Evolutionary conservation across 2,888 invertebrate species (phyloP).

Genomic region (Hypomecis atomaria): DNA sequence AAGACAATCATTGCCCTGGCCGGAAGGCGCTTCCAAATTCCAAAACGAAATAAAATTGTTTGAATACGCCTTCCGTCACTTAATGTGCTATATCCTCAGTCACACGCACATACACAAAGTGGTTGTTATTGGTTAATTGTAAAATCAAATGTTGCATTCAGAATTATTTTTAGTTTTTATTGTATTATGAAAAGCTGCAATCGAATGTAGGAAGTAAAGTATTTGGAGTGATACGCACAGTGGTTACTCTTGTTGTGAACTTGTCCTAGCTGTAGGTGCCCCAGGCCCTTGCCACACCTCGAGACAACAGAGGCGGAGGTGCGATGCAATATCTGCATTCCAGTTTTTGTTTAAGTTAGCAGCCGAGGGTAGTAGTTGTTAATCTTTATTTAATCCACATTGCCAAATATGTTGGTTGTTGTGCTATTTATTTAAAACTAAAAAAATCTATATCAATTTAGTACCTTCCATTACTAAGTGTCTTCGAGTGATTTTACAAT

Average conservation of each 20-base stretch:
- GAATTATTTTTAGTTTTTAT: conserved; percentile 77
- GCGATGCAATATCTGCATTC: conserved; percentile 85
- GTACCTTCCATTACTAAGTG: conserved; percentile 80
- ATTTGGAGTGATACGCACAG: conserved; percentile 81
- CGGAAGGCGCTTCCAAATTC: conserved; percentile 50
- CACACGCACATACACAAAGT: conserved; percentile 73
- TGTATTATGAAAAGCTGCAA: conserved; percentile 74
- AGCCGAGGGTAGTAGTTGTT: conserved; percentile 76
- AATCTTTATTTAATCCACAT: conserved; percentile 78
- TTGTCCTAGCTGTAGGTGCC: conserved; percentile 56
- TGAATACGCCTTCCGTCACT: conserved; percentile 58
- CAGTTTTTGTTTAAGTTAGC: conserved; percentile 79
- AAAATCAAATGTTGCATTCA: conserved; percentile 81
- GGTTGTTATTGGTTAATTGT: conserved; percentile 79
- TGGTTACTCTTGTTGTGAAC: conserved; percentile 68
- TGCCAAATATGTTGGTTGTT: conserved; percentile 83
- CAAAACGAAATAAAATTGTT: conserved; percentile 45
- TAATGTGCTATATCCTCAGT: conserved; percentile 77
- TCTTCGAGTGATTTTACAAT: conserved; percentile 79
- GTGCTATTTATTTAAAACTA: conserved; percentile 78
- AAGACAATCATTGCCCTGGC: conserved; percentile 60
- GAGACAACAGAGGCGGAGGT: conserved; percentile 65
- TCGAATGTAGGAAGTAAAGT: conserved; percentile 79
- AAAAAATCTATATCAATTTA: conserved; percentile 73
- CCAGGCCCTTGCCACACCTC: conserved; percentile 50